A percentile compares a stretch with the other conserved stretches of the same genome.
Evolutionary conservation across 2,797 vertebrate genomes (phyloP).

Genomic region (Urosaurus nigricauda): DNA sequence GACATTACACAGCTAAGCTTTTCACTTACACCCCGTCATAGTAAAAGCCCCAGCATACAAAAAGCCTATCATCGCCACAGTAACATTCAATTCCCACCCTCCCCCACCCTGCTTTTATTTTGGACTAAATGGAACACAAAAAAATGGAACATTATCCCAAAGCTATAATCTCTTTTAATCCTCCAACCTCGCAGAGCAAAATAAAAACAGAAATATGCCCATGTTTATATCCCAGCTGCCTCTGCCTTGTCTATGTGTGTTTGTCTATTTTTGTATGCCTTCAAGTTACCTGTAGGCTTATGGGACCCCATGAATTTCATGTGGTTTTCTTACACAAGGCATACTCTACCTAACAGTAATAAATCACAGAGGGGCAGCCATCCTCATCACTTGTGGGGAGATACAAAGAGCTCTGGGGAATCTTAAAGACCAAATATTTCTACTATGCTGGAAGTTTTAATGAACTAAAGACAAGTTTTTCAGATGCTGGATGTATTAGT

Average conservation of each 20-base stretch:
- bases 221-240: constrained; percentile 36
- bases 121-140: constrained; percentile 74
- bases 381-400: neutral
- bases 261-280: no score
- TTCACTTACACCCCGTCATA: constrained; percentile 50
- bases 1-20: constrained; percentile 67
- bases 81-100: constrained; percentile 70
- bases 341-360: neutral
- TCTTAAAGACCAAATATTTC: neutral
- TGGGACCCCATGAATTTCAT: no score
- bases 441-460: neutral
- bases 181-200: constrained; percentile 64
- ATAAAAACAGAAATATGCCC: constrained; percentile 63
- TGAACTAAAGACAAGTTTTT: neutral
- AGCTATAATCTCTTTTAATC: constrained; percentile 80
- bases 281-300: no score
- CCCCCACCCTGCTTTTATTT: constrained; percentile 69
- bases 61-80: constrained; percentile 69
- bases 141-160: constrained; percentile 75
- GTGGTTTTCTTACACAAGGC: no score
- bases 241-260: constrained; percentile 9
- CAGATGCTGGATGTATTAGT: neutral
- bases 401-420: neutral
- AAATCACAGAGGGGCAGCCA: neutral
- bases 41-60: constrained; percentile 47